Evolutionary conservation across 2,888 invertebrate species (phyloP).

Genomic region (Plagodis dolabraria): DNA sequence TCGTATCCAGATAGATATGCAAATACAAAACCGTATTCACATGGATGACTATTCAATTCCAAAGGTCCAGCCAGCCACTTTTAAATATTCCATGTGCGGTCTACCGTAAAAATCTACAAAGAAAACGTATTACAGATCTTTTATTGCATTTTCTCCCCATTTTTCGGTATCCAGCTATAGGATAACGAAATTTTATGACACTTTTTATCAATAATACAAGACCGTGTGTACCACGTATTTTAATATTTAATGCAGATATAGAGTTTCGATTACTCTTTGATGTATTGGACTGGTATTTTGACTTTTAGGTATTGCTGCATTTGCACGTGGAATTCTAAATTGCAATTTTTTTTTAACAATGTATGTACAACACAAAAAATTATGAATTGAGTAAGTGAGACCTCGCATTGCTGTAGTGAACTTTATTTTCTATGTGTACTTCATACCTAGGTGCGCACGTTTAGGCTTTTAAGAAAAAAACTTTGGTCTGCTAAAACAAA

Average conservation of each 20-base stretch:
- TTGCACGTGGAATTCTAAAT: constrained; percentile 18
- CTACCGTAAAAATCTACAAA: constrained; percentile 81
- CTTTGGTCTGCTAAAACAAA: no score
- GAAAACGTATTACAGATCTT: constrained; percentile 80
- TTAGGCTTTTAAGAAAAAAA: no score
- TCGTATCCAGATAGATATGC: constrained; percentile 54
- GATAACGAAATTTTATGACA: constrained; percentile 62
- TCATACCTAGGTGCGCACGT: no score
- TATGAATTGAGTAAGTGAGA: no score
- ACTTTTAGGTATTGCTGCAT: constrained; percentile 6
- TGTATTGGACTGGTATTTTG: constrained; percentile 9
- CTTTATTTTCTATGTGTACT: no score
- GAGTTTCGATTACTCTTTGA: constrained; percentile 11
- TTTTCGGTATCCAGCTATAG: constrained; percentile 46
- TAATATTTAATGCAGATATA: constrained; percentile 39
- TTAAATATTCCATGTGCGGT: constrained; percentile 83
- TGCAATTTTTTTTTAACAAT: not conserved
- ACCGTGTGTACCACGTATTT: constrained; percentile 25
- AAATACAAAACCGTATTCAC: constrained; percentile 66
- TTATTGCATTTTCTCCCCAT: constrained; percentile 76
- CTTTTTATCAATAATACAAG: constrained; percentile 61
- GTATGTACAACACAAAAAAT: no score
- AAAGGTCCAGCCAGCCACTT: constrained; percentile 70
- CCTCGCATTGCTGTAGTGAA: no score
- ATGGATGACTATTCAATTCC: constrained; percentile 73